Evolutionary conservation across 2,888 invertebrate species (phyloP).

Genomic region (Ichneumoninae sp.): DNA sequence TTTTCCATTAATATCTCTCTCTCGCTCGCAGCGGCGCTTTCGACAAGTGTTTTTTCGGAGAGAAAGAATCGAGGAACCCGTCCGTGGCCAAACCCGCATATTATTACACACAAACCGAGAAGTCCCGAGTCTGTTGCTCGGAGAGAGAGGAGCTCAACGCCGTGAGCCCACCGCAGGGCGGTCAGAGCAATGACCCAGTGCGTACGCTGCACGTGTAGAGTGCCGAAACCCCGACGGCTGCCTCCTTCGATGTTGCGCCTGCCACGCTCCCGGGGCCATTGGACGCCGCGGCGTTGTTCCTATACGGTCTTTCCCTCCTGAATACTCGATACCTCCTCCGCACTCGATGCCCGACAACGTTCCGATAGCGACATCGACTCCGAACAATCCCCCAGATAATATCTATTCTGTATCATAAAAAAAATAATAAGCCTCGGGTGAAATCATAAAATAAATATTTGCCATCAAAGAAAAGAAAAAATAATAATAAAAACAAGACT

Average conservation of each 20-base stretch:
- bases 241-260: conserved; percentile 79
- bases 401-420: conserved; percentile 5
- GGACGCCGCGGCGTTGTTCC: conserved; percentile 23
- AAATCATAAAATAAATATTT: conserved; percentile 11
- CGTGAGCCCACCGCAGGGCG: conserved; percentile 24
- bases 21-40: conserved; percentile 31
- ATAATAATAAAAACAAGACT: not conserved
- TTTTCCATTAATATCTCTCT: not conserved
- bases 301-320: conserved; percentile 37
- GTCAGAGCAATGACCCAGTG: conserved; percentile 82
- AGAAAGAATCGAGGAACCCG: conserved; percentile 42
- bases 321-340: conserved; percentile 6
- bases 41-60: conserved; percentile 54
- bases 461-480: not conserved
- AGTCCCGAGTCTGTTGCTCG: conserved; percentile 19
- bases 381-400: conserved; percentile 31
- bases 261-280: conserved; percentile 61
- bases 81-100: conserved; percentile 42
- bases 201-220: conserved; percentile 80
- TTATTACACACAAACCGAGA: conserved; percentile 28
- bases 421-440: not conserved
- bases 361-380: conserved; percentile 51
- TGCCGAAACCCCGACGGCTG: conserved; percentile 78
- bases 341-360: conserved; percentile 34
- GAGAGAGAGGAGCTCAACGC: conserved; percentile 36